These are phyloP conservation scores for Monoplex corrugatus DNA, from an alignment of 2,888 invertebrate genomes.

Conservation along the genomic window DNA sequence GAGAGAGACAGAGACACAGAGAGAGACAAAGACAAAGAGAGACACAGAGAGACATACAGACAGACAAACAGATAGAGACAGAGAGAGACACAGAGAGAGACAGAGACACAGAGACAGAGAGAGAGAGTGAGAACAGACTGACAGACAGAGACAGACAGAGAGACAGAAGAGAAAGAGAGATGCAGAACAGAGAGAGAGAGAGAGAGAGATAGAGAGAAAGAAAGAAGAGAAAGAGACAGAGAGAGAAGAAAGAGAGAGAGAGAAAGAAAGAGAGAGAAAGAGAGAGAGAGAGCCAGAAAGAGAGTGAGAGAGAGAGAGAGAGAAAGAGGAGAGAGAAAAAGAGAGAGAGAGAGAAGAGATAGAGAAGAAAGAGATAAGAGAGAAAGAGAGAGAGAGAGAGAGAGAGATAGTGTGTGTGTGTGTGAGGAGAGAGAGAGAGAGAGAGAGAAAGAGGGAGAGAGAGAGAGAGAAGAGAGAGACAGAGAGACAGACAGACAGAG, in stretches of 20 bases:
- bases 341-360: slow-evolving; percentile 1
- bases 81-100: too few relatives aligned
- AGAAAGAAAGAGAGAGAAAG: slow-evolving; percentile 1
- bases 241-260: neutral
- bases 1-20: too few relatives aligned
- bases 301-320: neutral
- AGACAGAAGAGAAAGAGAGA: too few relatives aligned
- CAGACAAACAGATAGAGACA: too few relatives aligned
- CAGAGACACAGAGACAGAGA: too few relatives aligned
- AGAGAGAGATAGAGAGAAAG: too few relatives aligned
- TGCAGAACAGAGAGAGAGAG: too few relatives aligned
- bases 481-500: neutral
- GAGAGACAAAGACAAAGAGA: too few relatives aligned
- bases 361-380: slow-evolving; percentile 8
- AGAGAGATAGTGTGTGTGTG: neutral
- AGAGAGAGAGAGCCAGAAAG: neutral
- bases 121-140: too few relatives aligned
- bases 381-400: neutral
- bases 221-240: neutral
- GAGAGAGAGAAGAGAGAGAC: neutral
- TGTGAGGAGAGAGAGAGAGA: too few relatives aligned
- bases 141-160: too few relatives aligned
- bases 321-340: slow-evolving; percentile 5
- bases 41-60: too few relatives aligned
- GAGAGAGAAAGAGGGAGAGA: neutral